Percentiles rank a stretch among this genome's conserved stretches.
Conservation (phyloP, 2,888 invertebrate genomes). For the Dryocosmus kuriphilus region DNA sequence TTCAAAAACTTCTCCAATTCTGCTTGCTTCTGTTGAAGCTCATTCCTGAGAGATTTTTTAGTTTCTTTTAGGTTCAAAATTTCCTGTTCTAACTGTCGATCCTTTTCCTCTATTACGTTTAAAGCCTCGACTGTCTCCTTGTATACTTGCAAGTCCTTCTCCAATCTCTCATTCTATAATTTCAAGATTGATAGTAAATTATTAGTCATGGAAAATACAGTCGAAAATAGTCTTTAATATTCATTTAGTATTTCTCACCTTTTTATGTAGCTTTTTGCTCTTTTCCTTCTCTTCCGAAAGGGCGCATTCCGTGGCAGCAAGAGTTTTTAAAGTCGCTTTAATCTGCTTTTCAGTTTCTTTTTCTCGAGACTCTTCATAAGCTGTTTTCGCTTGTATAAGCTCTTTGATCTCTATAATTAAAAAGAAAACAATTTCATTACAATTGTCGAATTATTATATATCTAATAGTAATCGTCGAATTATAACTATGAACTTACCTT, state of each 20-base stretch:
- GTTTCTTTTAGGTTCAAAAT: slow-evolving; percentile 57
- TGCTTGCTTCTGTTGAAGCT: slow-evolving; percentile 59
- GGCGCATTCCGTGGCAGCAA: slow-evolving; percentile 56
- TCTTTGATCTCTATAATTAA: slow-evolving; percentile 61
- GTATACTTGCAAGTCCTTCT: slow-evolving; percentile 41
- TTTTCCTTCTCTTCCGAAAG: slow-evolving; percentile 49
- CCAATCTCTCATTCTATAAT: slow-evolving; percentile 27
- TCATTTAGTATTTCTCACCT: slow-evolving; percentile 26
- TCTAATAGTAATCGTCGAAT: not conserved
- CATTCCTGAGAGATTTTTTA: slow-evolving; percentile 59
- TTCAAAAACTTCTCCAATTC: slow-evolving; percentile 67
- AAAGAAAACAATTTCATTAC: not conserved
- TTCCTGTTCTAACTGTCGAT: slow-evolving; percentile 59
- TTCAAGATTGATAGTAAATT: not conserved
- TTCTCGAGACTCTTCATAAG: slow-evolving; percentile 42
- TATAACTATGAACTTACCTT: slow-evolving; percentile 55
- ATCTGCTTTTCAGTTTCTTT: slow-evolving; percentile 64
- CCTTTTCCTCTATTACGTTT: slow-evolving; percentile 54
- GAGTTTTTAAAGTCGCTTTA: slow-evolving; percentile 61
- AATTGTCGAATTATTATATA: slow-evolving; percentile 1
- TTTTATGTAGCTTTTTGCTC: slow-evolving; percentile 51
- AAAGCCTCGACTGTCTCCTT: slow-evolving; percentile 45
- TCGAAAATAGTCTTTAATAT: not conserved
- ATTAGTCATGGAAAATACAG: not conserved
- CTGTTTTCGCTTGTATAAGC: slow-evolving; percentile 58